Base-by-base conservation (phyloP, 2,888 invertebrate species). In the Stenchaetothrips biformis region DNA sequence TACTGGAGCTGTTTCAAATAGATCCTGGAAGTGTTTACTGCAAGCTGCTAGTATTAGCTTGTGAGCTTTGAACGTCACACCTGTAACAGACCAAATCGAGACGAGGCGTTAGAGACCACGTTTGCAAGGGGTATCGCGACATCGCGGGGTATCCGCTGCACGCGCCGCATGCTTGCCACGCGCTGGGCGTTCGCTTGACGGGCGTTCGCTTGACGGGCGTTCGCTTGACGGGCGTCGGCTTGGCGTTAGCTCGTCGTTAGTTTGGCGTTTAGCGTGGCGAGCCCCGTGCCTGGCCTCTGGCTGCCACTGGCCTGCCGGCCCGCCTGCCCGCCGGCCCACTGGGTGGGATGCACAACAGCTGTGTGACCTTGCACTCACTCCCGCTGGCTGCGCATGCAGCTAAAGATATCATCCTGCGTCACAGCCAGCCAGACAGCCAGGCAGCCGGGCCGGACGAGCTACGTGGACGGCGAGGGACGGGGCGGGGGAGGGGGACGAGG, bases 11-110 rank as follows among this genome's bases (percentile, higher is more conserved):
- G 93, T 92, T 89, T 95, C 95, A 88, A 96, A 96, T 84, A 96
- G 88, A 88, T 95, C 95, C 86, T 95, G 95, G 88, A 96, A 93
- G 87, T 96, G 95, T 88, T 95, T 96, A 89, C 95, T 95, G 90
- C 95, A 95, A 86, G 96, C 96, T 84, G 96, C 96, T 87, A 96
- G 89, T 86, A 96, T 96, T 86, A 96, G 90, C 88, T 94, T 94
- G 90, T 96, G 96, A 84, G 95, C 96, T 89, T 94, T 93, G 89
- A 95, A 96, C 86, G 95, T 94, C 86, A 95, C 93, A 87, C 95
- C 95, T 95, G 89, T 21, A 82, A 48, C 78, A 80, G 59, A 77
- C 80, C 79, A 80, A 59, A 77, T 25, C 2, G 2, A 18, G 13
- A 77, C 1, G 13, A 77, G 37, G 25, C 21, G 27, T 79, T 80